A percentile compares a stretch with the other conserved stretches of the same genome.
Conservation (phyloP, 2,888 invertebrate species). For the Spilarctia lutea region DNA sequence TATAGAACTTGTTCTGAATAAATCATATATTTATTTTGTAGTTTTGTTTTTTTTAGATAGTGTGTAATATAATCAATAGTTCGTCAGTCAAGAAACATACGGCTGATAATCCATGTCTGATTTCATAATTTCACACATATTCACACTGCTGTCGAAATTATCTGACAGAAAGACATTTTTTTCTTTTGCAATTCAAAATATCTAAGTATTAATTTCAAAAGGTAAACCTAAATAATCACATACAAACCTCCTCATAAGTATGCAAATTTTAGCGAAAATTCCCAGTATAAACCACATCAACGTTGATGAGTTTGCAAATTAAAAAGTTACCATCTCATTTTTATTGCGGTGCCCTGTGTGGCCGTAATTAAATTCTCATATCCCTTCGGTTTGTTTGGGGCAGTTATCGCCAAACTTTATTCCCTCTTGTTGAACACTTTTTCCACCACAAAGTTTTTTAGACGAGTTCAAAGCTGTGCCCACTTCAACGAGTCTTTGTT, state of each 20-base stretch:
- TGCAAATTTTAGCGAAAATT: slow-evolving; percentile 33
- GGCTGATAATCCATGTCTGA: neutral
- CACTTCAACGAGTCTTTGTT: slow-evolving; percentile 73
- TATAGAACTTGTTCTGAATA: too few relatives aligned
- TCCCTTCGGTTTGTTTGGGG: slow-evolving; percentile 44
- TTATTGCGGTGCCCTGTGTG: slow-evolving; percentile 38
- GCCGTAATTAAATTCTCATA: slow-evolving; percentile 54
- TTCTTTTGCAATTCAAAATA: neutral
- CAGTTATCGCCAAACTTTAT: slow-evolving; percentile 44
- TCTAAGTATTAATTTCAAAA: neutral
- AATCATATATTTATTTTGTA: too few relatives aligned
- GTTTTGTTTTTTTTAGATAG: too few relatives aligned
- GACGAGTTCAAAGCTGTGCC: slow-evolving; percentile 65
- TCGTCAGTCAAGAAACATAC: neutral
- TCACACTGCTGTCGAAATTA: neutral
- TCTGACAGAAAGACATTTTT: neutral
- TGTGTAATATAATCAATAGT: too few relatives aligned
- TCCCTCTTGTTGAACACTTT: slow-evolving; percentile 48
- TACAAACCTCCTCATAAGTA: slow-evolving; percentile 25
- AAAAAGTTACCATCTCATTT: slow-evolving; percentile 46
- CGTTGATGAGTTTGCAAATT: slow-evolving; percentile 45
- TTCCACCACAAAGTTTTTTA: slow-evolving; percentile 72
- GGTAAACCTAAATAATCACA: slow-evolving; percentile 17
- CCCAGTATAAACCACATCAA: slow-evolving; percentile 33
- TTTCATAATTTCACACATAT: too few relatives aligned